phyloP scores from a whole-genome alignment of 2,113 vertebrate species.

The Neofelis nebulosa region DNA sequence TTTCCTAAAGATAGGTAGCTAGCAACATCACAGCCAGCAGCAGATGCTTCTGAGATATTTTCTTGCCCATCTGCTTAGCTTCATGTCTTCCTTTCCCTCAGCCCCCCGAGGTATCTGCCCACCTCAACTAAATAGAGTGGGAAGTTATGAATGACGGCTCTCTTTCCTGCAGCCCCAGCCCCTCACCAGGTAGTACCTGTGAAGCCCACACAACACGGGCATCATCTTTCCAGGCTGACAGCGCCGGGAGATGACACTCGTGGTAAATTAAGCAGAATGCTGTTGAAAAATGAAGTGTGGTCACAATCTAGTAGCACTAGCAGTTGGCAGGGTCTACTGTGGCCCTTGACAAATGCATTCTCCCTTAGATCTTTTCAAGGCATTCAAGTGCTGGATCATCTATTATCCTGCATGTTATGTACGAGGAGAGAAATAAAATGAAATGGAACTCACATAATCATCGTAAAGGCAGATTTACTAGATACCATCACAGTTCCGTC shows the following conservation, averaged over 20 bases:
- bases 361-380: constrained; percentile 38
- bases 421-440: constrained; percentile 67
- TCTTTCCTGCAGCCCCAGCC: background rate
- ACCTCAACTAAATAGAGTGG: constrained; percentile 26
- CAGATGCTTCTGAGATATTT: background rate
- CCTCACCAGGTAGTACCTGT: background rate
- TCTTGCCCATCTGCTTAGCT: constrained; percentile 26
- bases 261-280: constrained; percentile 79
- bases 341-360: constrained; percentile 63
- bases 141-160: constrained; percentile 69
- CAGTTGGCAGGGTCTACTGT: constrained; percentile 52
- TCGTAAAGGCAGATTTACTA: constrained; percentile 64
- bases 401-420: constrained; percentile 36
- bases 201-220: constrained; percentile 67
- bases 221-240: constrained; percentile 70
- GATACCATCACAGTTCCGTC: background rate
- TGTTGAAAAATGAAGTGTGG: constrained; percentile 77
- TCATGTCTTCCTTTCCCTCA: background rate
- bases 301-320: constrained; percentile 58
- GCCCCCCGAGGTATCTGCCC: background rate
- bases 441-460: constrained; percentile 64
- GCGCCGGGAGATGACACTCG: constrained; percentile 73
- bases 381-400: background rate
- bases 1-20: background rate
- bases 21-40: background rate